phyloP scores from a whole-genome alignment of 2,888 invertebrate species.

The Anodontia alba region DNA sequence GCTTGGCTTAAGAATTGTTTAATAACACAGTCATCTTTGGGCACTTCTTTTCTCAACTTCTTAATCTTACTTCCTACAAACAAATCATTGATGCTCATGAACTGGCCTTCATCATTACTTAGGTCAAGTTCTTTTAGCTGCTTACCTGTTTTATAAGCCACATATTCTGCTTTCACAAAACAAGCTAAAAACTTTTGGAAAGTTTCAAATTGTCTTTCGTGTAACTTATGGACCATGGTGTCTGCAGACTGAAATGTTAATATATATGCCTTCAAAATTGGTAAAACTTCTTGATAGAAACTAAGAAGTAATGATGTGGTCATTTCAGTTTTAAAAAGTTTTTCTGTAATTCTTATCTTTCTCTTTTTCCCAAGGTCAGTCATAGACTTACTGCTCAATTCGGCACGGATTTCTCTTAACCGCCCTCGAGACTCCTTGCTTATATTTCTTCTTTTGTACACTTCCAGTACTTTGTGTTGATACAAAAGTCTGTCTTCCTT shows the following conservation, averaged over 20 bases:
- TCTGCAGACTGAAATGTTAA: not conserved
- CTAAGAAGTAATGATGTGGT: not conserved
- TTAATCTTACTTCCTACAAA: too few relatives aligned
- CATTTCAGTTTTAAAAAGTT: not conserved
- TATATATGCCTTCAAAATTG: not conserved
- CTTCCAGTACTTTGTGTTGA: not conserved
- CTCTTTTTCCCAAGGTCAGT: not conserved
- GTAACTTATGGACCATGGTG: too few relatives aligned
- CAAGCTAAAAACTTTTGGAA: too few relatives aligned
- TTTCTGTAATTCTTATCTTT: too few relatives aligned
- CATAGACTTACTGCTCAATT: too few relatives aligned
- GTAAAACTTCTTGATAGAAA: not conserved
- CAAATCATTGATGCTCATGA: not conserved
- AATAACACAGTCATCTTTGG: too few relatives aligned
- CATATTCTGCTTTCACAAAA: too few relatives aligned
- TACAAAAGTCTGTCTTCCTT: slow-evolving; percentile 7
- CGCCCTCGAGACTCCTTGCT: not conserved
- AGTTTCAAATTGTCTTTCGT: too few relatives aligned
- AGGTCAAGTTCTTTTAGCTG: too few relatives aligned
- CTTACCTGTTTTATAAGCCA: too few relatives aligned
- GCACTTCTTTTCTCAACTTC: too few relatives aligned
- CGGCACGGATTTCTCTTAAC: too few relatives aligned
- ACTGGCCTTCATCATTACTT: not conserved
- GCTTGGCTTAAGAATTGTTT: not conserved
- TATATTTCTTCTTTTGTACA: not conserved